phyloP scores from a whole-genome alignment of 23 tunicate species.

The Ciona savignyi region DNA sequence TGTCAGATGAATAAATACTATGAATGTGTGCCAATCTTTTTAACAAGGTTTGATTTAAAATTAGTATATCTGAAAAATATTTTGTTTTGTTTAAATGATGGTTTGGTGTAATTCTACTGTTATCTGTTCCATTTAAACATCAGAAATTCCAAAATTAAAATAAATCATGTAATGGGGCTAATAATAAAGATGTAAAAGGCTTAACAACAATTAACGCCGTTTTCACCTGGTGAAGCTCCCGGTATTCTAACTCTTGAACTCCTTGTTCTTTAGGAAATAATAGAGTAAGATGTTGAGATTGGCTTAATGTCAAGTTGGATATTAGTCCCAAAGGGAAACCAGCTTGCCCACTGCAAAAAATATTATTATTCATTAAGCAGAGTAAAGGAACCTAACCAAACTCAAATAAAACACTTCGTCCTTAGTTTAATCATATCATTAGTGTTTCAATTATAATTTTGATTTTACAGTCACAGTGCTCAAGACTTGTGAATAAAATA shows the following conservation, averaged over 20 bases:
- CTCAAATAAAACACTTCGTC: too few species aligned
- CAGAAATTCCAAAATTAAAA: not conserved
- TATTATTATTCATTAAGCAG: not conserved
- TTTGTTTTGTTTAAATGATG: too few species aligned
- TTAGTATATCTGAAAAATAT: too few species aligned
- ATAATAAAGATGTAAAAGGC: not conserved
- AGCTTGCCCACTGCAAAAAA: conserved; percentile 36
- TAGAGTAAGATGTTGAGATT: conserved; percentile 43
- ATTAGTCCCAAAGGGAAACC: conserved; percentile 47
- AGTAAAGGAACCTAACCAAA: too few species aligned
- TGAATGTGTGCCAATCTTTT: too few species aligned
- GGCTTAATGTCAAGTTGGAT: conserved; percentile 44
- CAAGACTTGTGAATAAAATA: too few species aligned
- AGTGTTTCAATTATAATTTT: too few species aligned
- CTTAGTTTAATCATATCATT: too few species aligned
- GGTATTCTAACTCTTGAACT: conserved; percentile 52
- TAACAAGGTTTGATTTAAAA: too few species aligned
- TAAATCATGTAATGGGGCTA: not conserved
- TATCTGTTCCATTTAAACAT: too few species aligned
- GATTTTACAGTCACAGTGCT: not conserved
- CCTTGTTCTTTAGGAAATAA: conserved; percentile 53
- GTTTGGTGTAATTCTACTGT: too few species aligned
- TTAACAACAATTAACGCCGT: not conserved
- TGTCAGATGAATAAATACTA: not conserved
- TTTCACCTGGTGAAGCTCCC: conserved; percentile 79